Evolutionary conservation across 2,888 invertebrate genomes (phyloP), one percentile per base, ranked within the genome.

Genomic region (Hirtodrosophila histrioides): DNA sequence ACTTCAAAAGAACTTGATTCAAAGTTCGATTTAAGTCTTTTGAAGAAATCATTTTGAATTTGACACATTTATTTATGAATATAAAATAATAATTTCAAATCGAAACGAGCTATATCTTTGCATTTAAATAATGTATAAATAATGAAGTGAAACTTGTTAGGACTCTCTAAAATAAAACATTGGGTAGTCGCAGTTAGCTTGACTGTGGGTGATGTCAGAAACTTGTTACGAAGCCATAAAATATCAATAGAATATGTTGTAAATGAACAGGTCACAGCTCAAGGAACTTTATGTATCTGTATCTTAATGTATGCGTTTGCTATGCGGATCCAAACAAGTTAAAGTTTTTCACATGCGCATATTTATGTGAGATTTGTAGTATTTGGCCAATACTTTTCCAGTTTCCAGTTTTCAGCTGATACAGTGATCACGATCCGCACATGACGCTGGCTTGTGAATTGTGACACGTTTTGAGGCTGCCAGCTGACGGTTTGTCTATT

Each of bases 381-480:
- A 66, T 67, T 66, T 74, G 46, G 55, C 53, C 49, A 66, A 41
- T 55, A 41, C 40, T 8, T 53, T 53, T 44, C 17, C 17, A 62
- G 74, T n/a, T n/a, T 31, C 49, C 56, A 62, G 74, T 66, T 73
- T 56, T 35, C 4, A 61, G 53, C 69, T 67, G 72, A 74, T 61
- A 69, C 61, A 54, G 45, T 43, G 69, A 69, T 76, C 74, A 69
- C 69, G 64, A 69, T 53, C 48, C 70, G 51, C 75, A 65, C 66
- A 65, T 74, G 70, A 62, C 61, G 61, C 71, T 76, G 37, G 57
- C 43, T 56, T 67, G 77, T 64, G 75, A 74, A 76, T 78, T 76
- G 75, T 74, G 75, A 76, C 78, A 74, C 69, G 75, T 78, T 74
- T 71, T 75, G 53, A 53, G 51, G 48, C 55, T 56, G 60, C 61